Percentiles rank a stretch among this genome's conserved stretches.
These are phyloP conservation scores for Acrocephalus arundinaceus DNA, from an alignment of 2,113 vertebrate genomes.

Conservation along the genomic window DNA sequence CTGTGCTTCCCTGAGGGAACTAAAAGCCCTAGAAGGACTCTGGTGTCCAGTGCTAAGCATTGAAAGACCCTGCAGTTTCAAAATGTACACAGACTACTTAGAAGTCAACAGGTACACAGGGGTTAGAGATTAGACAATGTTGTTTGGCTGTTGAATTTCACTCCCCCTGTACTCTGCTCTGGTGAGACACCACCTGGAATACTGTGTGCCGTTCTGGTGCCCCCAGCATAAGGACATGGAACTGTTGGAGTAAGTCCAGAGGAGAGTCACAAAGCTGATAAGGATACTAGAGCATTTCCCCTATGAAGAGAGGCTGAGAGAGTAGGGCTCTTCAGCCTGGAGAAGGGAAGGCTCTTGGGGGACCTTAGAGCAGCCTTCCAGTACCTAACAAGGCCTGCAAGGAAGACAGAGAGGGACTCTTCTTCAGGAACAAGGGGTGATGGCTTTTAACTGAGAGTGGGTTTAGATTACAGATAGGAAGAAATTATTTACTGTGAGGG, in stretches of 20 bases:
- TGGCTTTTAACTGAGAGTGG: neutral
- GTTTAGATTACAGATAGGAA: neutral
- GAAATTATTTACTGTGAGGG: neutral
- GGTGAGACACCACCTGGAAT: neutral
- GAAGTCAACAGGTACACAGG: neutral
- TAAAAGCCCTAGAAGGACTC: neutral
- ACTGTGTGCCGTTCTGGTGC: neutral
- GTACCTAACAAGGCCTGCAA: neutral
- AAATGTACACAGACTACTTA: fast-evolving
- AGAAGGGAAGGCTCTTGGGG: neutral
- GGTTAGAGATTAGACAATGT: neutral
- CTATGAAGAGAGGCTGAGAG: neutral
- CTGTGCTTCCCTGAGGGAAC: neutral
- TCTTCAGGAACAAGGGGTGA: neutral
- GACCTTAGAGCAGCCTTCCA: neutral
- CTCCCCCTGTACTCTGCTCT: neutral
- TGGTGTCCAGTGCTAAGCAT: neutral
- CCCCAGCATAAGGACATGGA: neutral
- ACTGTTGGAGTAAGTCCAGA: neutral
- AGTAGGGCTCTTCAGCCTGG: neutral
- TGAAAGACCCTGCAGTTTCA: neutral
- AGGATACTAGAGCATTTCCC: neutral
- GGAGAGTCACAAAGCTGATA: neutral
- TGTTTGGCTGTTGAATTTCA: neutral
- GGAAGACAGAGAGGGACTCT: neutral